Percentiles rank a stretch among this genome's conserved stretches.
Conservation (phyloP, 2,113 vertebrate genomes). For the Apeltes quadracus region DNA sequence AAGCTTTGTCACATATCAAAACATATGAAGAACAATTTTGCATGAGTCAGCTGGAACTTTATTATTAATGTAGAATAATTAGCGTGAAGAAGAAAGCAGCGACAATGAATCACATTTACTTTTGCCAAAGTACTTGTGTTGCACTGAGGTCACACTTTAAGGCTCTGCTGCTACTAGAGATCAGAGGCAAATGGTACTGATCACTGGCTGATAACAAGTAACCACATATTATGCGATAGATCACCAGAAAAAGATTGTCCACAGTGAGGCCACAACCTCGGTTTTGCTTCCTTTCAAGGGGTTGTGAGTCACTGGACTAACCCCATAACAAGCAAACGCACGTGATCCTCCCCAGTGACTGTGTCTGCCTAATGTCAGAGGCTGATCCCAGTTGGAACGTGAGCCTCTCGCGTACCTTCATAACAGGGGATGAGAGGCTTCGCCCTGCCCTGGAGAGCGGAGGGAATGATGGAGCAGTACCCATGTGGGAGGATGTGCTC, state of each 20-base stretch:
- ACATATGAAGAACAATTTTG: slow-evolving; percentile 44
- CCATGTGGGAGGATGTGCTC: slow-evolving; percentile 95
- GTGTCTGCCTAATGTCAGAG: background rate
- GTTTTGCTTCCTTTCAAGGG: background rate
- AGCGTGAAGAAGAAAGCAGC: slow-evolving; percentile 14
- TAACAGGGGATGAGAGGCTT: slow-evolving; percentile 92
- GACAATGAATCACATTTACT: slow-evolving; percentile 50
- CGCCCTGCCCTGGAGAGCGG: slow-evolving; percentile 87
- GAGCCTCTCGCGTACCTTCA: slow-evolving; percentile 84
- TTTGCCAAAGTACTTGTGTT: slow-evolving; percentile 19
- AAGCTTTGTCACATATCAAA: slow-evolving; percentile 46
- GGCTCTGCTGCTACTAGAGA: slow-evolving; percentile 34
- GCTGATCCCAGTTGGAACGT: background rate
- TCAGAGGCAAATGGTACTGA: slow-evolving; percentile 51
- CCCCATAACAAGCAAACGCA: background rate
- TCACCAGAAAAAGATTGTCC: too few relatives aligned
- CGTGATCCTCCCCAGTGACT: background rate
- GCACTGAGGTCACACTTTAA: slow-evolving; percentile 46
- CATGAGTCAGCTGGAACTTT: slow-evolving; percentile 39
- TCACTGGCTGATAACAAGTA: slow-evolving; percentile 40
- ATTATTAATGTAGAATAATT: slow-evolving; percentile 37
- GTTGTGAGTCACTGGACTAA: background rate
- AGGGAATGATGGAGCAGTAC: slow-evolving; percentile 92
- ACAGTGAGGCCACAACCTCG: background rate
- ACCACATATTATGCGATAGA: slow-evolving; percentile 1